A percentile compares a stretch with the other conserved stretches of the same genome.
phyloP scores from a whole-genome alignment of 23 tunicate genomes.

The Styela clava region DNA sequence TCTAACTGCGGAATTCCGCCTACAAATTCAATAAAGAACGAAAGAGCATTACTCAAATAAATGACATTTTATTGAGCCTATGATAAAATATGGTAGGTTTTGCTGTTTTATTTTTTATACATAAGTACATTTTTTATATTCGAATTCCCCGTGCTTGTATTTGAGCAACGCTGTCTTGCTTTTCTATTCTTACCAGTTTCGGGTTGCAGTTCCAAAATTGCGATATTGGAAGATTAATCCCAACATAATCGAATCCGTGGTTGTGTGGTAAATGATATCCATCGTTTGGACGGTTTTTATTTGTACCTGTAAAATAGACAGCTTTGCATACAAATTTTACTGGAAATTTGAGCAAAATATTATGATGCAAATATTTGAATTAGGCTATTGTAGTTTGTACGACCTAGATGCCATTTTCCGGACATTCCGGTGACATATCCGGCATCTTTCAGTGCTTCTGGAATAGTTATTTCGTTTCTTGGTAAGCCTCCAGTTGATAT shows the following conservation, averaged over 20 bases:
- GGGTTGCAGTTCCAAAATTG: background rate
- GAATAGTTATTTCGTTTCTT: constrained; percentile 26
- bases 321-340: no score
- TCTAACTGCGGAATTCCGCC: no score
- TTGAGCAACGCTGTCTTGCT: no score
- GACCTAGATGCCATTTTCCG: constrained; percentile 55
- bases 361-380: no score
- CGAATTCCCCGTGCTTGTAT: no score
- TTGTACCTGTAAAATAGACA: background rate
- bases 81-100: no score
- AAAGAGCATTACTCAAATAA: no score
- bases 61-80: no score
- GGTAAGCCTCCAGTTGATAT: constrained; percentile 24
- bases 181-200: background rate
- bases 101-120: no score
- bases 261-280: constrained; percentile 36
- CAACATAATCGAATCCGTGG: constrained; percentile 41
- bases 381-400: background rate
- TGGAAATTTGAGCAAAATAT: no score
- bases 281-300: background rate
- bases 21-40: no score
- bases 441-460: constrained; percentile 29
- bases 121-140: no score
- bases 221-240: constrained; percentile 29
- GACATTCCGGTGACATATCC: constrained; percentile 70